Conservation (phyloP, 2,797 vertebrate genomes). For the Eulemur mongoz region DNA sequence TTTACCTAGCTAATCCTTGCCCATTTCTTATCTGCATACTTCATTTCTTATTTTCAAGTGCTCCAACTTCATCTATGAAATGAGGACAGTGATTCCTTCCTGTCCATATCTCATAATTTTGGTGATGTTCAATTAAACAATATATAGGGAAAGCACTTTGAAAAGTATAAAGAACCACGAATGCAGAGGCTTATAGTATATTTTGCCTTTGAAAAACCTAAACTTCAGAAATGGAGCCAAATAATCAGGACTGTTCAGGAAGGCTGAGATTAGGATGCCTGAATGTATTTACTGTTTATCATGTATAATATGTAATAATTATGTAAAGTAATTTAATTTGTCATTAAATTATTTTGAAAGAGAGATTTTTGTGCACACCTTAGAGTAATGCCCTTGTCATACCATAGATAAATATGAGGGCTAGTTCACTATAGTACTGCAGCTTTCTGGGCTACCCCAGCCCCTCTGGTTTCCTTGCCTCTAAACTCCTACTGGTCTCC, state of each 20-base stretch:
- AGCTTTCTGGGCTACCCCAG: background rate
- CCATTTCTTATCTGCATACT: background rate
- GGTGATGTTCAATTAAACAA: background rate
- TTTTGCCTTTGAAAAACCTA: conserved; percentile 14
- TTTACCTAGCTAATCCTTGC: background rate
- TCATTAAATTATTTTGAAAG: background rate
- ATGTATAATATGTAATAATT: background rate
- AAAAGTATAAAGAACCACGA: background rate
- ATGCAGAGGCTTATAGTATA: background rate
- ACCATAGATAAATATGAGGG: background rate
- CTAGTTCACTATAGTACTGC: background rate
- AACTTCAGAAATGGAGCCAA: background rate
- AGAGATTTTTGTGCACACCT: background rate
- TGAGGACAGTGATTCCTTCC: background rate
- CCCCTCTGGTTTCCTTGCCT: background rate
- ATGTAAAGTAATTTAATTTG: background rate
- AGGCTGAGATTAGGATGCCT: background rate
- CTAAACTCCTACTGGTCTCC: background rate
- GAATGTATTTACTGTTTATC: background rate
- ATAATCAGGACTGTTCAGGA: background rate
- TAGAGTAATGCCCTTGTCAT: background rate
- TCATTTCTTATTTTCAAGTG: background rate
- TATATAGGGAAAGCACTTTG: background rate
- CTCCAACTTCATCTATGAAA: background rate
- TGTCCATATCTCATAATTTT: background rate